phyloP scores from a whole-genome alignment of 92 coral and sea anemone genomes.

The Desmophyllum pertusum region DNA sequence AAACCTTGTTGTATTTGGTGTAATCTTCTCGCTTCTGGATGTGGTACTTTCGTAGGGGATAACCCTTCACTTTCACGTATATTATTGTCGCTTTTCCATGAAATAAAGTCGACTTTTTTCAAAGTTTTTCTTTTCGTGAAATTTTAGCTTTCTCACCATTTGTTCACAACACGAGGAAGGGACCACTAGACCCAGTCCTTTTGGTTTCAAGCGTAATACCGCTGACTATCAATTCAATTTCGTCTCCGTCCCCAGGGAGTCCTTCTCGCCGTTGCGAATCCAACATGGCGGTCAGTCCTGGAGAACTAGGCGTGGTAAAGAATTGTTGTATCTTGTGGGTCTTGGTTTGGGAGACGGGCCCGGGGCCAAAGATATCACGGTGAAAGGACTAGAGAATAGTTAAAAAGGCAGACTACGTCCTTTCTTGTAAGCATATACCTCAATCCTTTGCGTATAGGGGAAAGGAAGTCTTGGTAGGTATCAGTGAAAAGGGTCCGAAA shows the following conservation, averaged over 20 bases:
- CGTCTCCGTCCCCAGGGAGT: neutral
- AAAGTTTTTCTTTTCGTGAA: constrained; percentile 94
- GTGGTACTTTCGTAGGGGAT: constrained; percentile 91
- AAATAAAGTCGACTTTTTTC: constrained; percentile 95
- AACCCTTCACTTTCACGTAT: constrained; percentile 88
- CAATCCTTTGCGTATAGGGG: constrained; percentile 84
- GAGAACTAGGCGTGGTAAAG: neutral
- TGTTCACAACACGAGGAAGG: constrained; percentile 26
- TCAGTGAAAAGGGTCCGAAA: no score
- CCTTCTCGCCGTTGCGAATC: neutral
- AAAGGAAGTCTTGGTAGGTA: constrained; percentile 80
- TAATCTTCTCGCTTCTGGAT: constrained; percentile 97
- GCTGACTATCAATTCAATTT: neutral
- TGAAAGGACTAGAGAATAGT: constrained; percentile 91
- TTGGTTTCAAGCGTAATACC: neutral
- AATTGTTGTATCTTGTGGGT: constrained; percentile 90
- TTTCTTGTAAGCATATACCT: constrained; percentile 95
- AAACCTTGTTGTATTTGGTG: constrained; percentile 91
- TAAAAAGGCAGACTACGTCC: constrained; percentile 83
- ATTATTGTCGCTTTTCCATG: constrained; percentile 96
- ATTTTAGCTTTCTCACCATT: constrained; percentile 94
- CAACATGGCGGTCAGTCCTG: neutral
- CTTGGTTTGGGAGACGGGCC: constrained; percentile 98
- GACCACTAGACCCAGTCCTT: constrained; percentile 10
- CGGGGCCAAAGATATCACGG: constrained; percentile 93